phyloP scores from a whole-genome alignment of 2,113 vertebrate species.

The Tragelaphus imberbis region DNA sequence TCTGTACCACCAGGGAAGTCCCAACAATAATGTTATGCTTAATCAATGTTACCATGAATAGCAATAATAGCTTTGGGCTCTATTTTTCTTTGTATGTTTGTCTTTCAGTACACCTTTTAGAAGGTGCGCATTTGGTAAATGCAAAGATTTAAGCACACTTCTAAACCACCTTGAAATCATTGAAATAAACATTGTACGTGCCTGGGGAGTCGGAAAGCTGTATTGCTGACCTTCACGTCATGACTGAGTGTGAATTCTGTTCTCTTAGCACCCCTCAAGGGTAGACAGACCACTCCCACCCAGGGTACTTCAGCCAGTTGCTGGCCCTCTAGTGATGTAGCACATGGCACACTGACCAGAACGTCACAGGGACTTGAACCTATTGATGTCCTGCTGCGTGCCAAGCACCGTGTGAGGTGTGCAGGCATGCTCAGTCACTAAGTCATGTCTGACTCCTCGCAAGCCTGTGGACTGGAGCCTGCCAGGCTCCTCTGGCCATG shows the following conservation, averaged over 20 bases:
- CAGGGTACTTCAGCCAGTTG: rapidly evolving
- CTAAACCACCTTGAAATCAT: background rate
- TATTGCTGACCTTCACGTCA: background rate
- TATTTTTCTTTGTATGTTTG: background rate
- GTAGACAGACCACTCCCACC: background rate
- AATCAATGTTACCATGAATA: background rate
- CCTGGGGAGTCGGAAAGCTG: background rate
- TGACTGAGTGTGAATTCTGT: background rate
- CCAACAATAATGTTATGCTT: background rate
- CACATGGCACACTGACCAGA: background rate
- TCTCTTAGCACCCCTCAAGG: background rate
- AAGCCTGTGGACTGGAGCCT: background rate
- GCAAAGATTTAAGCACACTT: background rate
- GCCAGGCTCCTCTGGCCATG: background rate
- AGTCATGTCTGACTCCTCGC: background rate
- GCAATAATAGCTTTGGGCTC: background rate
- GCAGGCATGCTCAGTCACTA: background rate
- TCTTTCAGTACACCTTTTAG: background rate
- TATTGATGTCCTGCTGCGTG: background rate
- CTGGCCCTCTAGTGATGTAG: background rate
- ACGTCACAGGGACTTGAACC: background rate
- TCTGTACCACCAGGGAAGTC: background rate
- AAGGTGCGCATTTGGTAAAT: background rate
- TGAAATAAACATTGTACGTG: background rate
- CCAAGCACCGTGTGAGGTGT: background rate